phyloP scores from a whole-genome alignment of 1,140 invertebrate genomes.

The Temnothorax longispinosus region DNA sequence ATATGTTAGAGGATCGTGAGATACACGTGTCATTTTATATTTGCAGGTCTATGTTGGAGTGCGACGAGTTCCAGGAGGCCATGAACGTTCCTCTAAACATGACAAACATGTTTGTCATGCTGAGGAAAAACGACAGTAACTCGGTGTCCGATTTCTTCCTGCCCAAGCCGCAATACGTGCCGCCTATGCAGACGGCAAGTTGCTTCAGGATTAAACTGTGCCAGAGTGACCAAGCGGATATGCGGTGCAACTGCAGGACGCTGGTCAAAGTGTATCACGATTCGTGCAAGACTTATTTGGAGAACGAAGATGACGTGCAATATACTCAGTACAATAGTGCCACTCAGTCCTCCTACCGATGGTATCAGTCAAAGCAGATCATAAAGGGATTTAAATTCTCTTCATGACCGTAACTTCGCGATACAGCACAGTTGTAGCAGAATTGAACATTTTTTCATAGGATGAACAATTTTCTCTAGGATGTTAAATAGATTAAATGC shows the following conservation, averaged over 20 bases:
- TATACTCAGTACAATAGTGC: conserved; percentile 48
- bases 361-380: conserved; percentile 83
- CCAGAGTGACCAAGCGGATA: conserved; percentile 69
- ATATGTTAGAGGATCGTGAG: neutral
- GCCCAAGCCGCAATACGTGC: conserved; percentile 80
- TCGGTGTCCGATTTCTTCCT: conserved; percentile 80
- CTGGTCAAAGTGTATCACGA: conserved; percentile 79
- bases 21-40: neutral
- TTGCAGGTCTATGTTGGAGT: conserved; percentile 80
- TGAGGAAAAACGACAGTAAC: conserved; percentile 80
- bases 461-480: conserved; percentile 3
- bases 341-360: conserved; percentile 72
- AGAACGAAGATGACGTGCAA: conserved; percentile 35
- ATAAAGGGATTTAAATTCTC: conserved; percentile 82
- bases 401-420: conserved; percentile 72
- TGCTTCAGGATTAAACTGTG: conserved; percentile 79
- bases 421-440: conserved; percentile 11
- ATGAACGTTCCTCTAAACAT: conserved; percentile 76
- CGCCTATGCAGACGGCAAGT: conserved; percentile 55
- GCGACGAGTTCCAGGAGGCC: conserved; percentile 81
- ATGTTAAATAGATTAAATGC: neutral
- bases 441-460: conserved; percentile 16
- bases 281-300: conserved; percentile 49
- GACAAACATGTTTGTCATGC: conserved; percentile 82
- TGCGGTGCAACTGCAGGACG: conserved; percentile 76